Percentiles rank a stretch among this genome's conserved stretches.
Evolutionary conservation across 2,888 invertebrate species (phyloP).

Genomic region (Metopia argyrocephala): DNA sequence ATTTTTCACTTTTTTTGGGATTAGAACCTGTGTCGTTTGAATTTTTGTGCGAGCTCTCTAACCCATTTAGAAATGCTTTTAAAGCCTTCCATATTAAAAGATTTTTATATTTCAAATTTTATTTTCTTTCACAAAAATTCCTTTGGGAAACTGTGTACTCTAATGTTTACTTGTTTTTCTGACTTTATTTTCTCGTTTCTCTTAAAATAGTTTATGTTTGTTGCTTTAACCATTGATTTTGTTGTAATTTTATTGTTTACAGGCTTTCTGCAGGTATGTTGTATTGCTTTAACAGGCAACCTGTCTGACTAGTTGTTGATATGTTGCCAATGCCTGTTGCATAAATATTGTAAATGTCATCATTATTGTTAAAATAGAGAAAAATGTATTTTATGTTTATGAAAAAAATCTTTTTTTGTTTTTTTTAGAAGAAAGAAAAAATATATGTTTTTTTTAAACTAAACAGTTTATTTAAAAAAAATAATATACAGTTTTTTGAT

Average conservation of each 20-base stretch:
- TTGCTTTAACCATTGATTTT: not conserved
- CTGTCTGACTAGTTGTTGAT: conserved; percentile 2
- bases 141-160: conserved; percentile 20
- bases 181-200: not conserved
- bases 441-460: too few relatives aligned
- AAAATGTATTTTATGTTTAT: too few relatives aligned
- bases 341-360: conserved; percentile 61
- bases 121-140: conserved; percentile 23
- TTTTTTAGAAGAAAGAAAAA: too few relatives aligned
- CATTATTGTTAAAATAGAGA: conserved; percentile 47
- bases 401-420: too few relatives aligned
- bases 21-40: too few relatives aligned
- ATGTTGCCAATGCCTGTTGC: conserved; percentile 54
- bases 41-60: too few relatives aligned
- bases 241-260: conserved; percentile 38
- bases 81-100: too few relatives aligned
- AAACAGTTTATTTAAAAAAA: too few relatives aligned
- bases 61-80: too few relatives aligned
- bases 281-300: not conserved
- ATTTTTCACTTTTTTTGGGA: too few relatives aligned
- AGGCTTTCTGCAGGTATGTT: conserved; percentile 40
- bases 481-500: too few relatives aligned
- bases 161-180: not conserved
- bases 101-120: not conserved
- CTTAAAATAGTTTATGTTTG: not conserved